These are phyloP conservation scores for Plagodis pulveraria DNA, from an alignment of 2,888 invertebrate species.

Conservation along the genomic window DNA sequence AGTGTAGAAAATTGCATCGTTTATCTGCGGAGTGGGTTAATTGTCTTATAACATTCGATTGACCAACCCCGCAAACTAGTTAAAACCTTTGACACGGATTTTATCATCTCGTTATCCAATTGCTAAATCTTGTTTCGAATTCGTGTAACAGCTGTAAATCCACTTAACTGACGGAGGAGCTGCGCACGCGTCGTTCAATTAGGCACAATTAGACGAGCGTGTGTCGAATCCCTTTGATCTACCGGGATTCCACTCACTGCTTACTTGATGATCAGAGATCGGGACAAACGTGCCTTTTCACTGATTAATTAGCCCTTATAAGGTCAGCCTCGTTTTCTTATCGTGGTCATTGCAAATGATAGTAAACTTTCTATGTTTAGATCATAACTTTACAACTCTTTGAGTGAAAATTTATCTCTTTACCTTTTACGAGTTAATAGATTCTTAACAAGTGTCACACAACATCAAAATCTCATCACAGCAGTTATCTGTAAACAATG, in stretches of 20 bases:
- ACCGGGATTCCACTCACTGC: slow-evolving; percentile 50
- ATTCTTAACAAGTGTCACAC: slow-evolving; percentile 7
- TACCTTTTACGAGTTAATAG: slow-evolving; percentile 7
- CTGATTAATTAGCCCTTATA: slow-evolving; percentile 20
- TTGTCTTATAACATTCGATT: slow-evolving; percentile 8
- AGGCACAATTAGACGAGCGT: slow-evolving; percentile 66
- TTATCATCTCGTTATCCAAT: slow-evolving; percentile 46
- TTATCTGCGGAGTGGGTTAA: slow-evolving; percentile 1
- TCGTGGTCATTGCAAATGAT: slow-evolving; percentile 12
- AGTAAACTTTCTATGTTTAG: slow-evolving; percentile 11
- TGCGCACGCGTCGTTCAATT: slow-evolving; percentile 68
- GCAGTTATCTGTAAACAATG: slow-evolving; percentile 9
- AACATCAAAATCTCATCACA: slow-evolving; percentile 5
- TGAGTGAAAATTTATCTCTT: slow-evolving; percentile 13
- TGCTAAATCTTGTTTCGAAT: slow-evolving; percentile 61
- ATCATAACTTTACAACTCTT: slow-evolving; percentile 10
- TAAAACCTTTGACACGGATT: slow-evolving; percentile 48
- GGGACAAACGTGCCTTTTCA: slow-evolving; percentile 9
- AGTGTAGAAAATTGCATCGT: not conserved
- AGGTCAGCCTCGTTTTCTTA: slow-evolving; percentile 11
- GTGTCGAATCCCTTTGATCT: slow-evolving; percentile 63
- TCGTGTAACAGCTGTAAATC: slow-evolving; percentile 67
- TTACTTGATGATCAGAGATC: slow-evolving; percentile 30
- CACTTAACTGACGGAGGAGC: slow-evolving; percentile 56
- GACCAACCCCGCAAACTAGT: slow-evolving; percentile 13